phyloP scores from a whole-genome alignment of 1,140 invertebrate species.

The Drosophila carrolli region DNA sequence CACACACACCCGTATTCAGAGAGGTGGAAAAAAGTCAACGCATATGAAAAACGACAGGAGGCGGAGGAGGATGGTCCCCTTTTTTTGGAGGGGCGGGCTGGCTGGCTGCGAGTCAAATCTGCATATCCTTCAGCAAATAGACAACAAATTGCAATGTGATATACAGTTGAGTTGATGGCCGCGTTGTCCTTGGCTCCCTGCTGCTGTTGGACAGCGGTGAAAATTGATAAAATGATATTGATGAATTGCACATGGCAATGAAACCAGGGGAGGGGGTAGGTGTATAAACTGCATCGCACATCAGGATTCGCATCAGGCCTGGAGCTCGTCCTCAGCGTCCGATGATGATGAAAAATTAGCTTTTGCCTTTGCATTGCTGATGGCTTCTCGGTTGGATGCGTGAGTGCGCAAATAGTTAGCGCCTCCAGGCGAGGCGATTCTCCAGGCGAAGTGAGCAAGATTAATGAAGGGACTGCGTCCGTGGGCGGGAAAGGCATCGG shows the following conservation, averaged over 20 bases:
- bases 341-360: conserved; percentile 80
- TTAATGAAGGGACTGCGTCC: conserved; percentile 60
- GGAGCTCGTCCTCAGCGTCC: conserved; percentile 62
- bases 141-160: conserved; percentile 83
- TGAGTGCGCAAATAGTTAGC: conserved; percentile 59
- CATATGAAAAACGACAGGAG: conserved; percentile 68
- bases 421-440: conserved; percentile 32
- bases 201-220: conserved; percentile 74
- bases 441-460: conserved; percentile 65
- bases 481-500: conserved; percentile 1
- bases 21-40: conserved; percentile 35
- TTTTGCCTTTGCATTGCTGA: conserved; percentile 45
- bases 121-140: conserved; percentile 83
- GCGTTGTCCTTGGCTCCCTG: conserved; percentile 47
- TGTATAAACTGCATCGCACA: conserved; percentile 18
- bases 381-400: conserved; percentile 46
- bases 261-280: conserved; percentile 19
- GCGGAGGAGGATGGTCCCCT: background rate
- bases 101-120: conserved; percentile 51
- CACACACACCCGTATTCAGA: conserved; percentile 2
- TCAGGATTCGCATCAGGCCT: conserved; percentile 23
- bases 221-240: conserved; percentile 84
- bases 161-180: conserved; percentile 75
- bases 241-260: conserved; percentile 81
- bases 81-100: conserved; percentile 8